Evolutionary conservation across 2,797 vertebrate species (phyloP).

Genomic region (Psittacula derbiana): DNA sequence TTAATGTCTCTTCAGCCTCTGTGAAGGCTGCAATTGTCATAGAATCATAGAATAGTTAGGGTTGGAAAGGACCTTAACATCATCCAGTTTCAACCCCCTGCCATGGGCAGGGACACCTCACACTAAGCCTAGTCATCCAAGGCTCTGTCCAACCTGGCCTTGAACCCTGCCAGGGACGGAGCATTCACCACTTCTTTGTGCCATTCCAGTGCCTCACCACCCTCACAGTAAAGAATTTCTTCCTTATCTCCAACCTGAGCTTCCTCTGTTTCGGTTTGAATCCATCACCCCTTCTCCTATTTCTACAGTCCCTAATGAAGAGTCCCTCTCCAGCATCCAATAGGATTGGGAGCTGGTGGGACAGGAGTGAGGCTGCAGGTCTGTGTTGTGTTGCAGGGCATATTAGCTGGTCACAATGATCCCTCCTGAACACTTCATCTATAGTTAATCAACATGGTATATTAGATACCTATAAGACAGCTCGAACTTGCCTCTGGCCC

Average conservation of each 20-base stretch:
- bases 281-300: background rate
- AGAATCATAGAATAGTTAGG: background rate
- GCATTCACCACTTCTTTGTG: background rate
- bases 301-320: background rate
- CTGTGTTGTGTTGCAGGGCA: fast-evolving
- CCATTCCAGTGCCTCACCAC: background rate
- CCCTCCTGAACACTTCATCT: background rate
- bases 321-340: background rate
- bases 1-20: background rate
- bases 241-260: background rate
- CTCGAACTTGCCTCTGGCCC: background rate
- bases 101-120: background rate
- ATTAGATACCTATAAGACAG: background rate
- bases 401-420: background rate
- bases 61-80: background rate
- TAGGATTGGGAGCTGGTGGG: background rate
- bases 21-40: background rate
- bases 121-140: background rate
- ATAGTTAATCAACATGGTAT: background rate
- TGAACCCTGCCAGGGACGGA: background rate
- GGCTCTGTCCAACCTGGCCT: background rate
- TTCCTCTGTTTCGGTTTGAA: background rate
- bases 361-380: background rate
- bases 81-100: background rate
- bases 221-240: background rate